Evolutionary conservation across 2,113 vertebrate species (phyloP).

Genomic region (Propithecus coquereli): DNA sequence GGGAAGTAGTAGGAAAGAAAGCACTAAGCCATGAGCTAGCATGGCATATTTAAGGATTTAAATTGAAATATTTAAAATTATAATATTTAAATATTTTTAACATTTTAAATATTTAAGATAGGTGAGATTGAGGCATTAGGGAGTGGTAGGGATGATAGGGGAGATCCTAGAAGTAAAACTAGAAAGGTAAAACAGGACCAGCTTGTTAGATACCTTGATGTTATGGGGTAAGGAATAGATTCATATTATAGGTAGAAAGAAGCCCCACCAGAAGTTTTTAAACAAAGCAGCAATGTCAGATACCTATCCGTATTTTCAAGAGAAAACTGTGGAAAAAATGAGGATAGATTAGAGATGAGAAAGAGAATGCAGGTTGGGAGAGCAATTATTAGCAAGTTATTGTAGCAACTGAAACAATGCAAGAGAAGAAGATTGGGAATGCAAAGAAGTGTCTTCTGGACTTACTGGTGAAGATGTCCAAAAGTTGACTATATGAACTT

Average conservation of each 20-base stretch:
- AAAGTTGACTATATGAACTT: not conserved
- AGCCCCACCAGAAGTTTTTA: not conserved
- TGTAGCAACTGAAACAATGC: not conserved
- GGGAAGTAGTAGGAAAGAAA: slow-evolving; percentile 5
- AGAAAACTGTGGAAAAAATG: not conserved
- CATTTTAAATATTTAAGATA: not conserved
- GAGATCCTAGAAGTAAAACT: slow-evolving; percentile 30
- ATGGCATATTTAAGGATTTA: not conserved
- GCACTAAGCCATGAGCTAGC: not conserved
- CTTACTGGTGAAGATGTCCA: not conserved
- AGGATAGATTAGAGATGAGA: not conserved
- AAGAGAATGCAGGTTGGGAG: not conserved
- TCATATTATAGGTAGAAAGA: not conserved
- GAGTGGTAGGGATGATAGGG: not conserved
- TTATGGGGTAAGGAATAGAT: not conserved
- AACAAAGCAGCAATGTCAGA: not conserved
- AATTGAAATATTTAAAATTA: not conserved
- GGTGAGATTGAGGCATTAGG: not conserved
- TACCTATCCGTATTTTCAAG: not conserved
- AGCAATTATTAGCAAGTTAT: slow-evolving; percentile 1
- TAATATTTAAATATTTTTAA: not conserved
- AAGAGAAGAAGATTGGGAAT: not conserved
- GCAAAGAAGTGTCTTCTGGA: not conserved
- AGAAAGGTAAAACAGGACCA: not conserved
- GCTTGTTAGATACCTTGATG: not conserved